These are phyloP conservation scores for Prunella fulvescens DNA, from an alignment of 2,113 vertebrate genomes.

Conservation along the genomic window DNA sequence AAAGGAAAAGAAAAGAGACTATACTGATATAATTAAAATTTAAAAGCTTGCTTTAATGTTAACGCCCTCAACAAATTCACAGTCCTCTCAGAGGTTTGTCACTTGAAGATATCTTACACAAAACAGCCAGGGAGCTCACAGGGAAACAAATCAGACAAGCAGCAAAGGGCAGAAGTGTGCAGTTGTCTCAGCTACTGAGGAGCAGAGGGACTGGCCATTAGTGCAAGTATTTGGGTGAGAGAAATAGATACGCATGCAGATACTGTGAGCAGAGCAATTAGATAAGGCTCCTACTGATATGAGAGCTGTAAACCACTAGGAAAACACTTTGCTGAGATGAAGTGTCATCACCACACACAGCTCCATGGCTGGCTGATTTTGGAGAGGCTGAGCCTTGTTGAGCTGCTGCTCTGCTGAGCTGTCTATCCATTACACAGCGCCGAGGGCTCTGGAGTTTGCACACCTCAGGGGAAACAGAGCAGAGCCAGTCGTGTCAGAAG, in stretches of 20 bases:
- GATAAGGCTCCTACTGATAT: not conserved
- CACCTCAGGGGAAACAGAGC: not conserved
- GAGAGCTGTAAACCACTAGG: not conserved
- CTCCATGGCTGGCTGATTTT: constrained; percentile 7
- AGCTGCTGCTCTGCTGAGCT: not conserved
- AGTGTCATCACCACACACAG: constrained; percentile 14
- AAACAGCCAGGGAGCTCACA: not conserved
- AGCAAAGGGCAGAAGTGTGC: not conserved
- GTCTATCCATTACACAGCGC: not conserved
- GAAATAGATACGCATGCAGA: not conserved
- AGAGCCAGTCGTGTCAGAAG: rapidly evolving
- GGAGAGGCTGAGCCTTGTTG: not conserved
- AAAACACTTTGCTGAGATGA: constrained; percentile 19
- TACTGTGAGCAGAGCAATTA: not conserved
- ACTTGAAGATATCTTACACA: not conserved
- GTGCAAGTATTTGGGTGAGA: not conserved
- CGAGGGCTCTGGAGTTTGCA: not conserved
- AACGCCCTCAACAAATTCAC: not conserved
- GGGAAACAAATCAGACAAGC: not conserved
- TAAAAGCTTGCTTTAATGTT: not conserved
- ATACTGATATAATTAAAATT: not conserved
- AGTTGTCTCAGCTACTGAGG: not conserved
- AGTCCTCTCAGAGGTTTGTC: not conserved
- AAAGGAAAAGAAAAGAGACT: not conserved
- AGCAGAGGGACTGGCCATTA: not conserved